Evolutionary conservation across 2,888 invertebrate species (phyloP), one percentile per base, ranked within the genome.

Genomic region (Tanypteryx hageni): DNA sequence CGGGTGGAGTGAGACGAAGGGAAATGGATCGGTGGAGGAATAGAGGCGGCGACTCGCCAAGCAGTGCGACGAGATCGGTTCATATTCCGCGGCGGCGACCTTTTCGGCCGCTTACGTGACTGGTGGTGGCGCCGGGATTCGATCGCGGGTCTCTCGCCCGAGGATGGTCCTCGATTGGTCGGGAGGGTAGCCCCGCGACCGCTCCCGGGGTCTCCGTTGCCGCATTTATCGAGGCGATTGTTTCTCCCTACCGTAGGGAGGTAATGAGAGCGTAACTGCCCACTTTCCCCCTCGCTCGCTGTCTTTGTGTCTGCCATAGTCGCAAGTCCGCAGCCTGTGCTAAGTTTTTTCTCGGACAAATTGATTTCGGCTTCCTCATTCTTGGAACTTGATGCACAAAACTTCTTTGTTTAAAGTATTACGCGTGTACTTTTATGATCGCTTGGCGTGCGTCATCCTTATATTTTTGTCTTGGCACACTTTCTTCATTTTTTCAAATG

Each of bases 141-240:
- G 76, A 27, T 76, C 22, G 76, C n/a, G 7, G 76, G 76, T 76
- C 76, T 22, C 76, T 27, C 13, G 9, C 76, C 76, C 76, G 76
- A 76, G 76, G 76, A 76, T 76, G 76, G 22, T 76, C 76, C 27
- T 27, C 22, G 76, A 76, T 76, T 76, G 76, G 76, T 76, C 76
- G 76, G 76, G 76, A 76, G 76, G 27, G 76, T 27, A 76, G 76
- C 22, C 76, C 27, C 22, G 76, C 76, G 44, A 44, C 44, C 44
- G 5, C 44, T 44, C 44, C 44, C 44, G 44, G 44, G 44, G 44
- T 44, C 44, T 44, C 44, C 76, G 27, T 27, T 27, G 76, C 1
- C 76, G n/a, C 76, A 76, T 76, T 76, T 76, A n/a, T n/a, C 76
- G 76, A 76, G 64, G 64, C n/a, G n/a, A 64, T 76, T 22, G 76